Evolutionary conservation across 2,113 vertebrate genomes (phyloP).

Genomic region (Tiliqua scincoides): DNA sequence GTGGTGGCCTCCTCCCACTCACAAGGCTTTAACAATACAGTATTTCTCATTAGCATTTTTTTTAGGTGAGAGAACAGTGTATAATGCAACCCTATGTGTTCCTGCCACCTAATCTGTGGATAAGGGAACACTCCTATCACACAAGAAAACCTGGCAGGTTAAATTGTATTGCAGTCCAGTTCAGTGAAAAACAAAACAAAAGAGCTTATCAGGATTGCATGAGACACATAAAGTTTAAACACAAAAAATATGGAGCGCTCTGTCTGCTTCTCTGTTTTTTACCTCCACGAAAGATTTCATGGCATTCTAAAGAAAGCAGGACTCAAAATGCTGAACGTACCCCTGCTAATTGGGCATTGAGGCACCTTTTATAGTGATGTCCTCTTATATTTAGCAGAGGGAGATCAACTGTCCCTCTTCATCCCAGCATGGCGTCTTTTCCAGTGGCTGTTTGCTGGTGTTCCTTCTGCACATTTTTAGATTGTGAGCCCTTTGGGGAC

Average conservation of each 20-base stretch:
- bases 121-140: constrained; percentile 15
- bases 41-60: neutral
- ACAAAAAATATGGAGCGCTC: neutral
- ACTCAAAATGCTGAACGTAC: neutral
- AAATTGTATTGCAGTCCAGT: constrained; percentile 29
- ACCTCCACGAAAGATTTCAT: neutral
- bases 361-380: no score
- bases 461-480: no score
- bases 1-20: neutral
- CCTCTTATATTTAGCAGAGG: no score
- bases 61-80: constrained; percentile 41
- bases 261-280: neutral
- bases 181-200: neutral
- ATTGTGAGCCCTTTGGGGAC: no score
- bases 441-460: no score
- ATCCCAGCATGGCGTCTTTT: no score
- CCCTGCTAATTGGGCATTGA: neutral
- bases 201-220: constrained; percentile 1
- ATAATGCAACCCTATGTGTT: constrained; percentile 8
- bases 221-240: constrained; percentile 20
- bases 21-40: neutral
- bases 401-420: no score
- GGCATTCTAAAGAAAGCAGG: constrained; percentile 2
- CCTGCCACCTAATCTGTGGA: constrained; percentile 15
- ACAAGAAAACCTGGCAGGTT: constrained; percentile 25